Conservation (phyloP, 1,140 invertebrate genomes). For the Philopotamus ludificatus region DNA sequence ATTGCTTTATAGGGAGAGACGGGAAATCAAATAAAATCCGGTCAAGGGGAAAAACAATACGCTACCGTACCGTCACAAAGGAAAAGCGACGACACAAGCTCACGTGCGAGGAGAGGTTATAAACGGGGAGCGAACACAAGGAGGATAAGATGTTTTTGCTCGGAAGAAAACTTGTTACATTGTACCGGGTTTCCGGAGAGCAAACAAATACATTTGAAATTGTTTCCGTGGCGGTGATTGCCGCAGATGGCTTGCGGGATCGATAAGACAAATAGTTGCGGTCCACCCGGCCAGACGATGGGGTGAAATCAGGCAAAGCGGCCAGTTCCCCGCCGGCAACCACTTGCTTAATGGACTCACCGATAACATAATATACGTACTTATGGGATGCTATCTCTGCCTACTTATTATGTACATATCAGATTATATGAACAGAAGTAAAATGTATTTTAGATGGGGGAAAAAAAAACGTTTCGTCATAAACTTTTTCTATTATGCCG, state of each 20-base stretch:
- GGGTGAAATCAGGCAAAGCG: conserved; percentile 9
- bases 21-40: conserved; percentile 43
- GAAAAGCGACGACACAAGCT: conserved; percentile 20
- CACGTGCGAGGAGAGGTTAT: conserved; percentile 22
- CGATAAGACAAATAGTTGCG: conserved; percentile 9
- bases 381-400: too few relatives aligned
- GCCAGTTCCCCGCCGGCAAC: background rate
- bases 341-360: too few relatives aligned
- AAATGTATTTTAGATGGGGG: too few relatives aligned
- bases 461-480: background rate
- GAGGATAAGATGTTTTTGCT: conserved; percentile 33
- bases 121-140: conserved; percentile 17
- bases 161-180: conserved; percentile 39
- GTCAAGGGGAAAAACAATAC: conserved; percentile 43
- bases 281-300: background rate
- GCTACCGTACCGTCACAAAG: conserved; percentile 23
- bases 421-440: too few relatives aligned
- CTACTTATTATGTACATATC: too few relatives aligned
- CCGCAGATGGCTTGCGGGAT: conserved; percentile 35
- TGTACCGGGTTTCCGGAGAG: conserved; percentile 33
- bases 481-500: background rate
- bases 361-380: too few relatives aligned
- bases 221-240: conserved; percentile 38
- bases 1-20: conserved; percentile 42
- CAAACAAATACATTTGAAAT: conserved; percentile 40